Evolutionary conservation across 2,888 invertebrate species (phyloP).

Genomic region (Graphium colonna): DNA sequence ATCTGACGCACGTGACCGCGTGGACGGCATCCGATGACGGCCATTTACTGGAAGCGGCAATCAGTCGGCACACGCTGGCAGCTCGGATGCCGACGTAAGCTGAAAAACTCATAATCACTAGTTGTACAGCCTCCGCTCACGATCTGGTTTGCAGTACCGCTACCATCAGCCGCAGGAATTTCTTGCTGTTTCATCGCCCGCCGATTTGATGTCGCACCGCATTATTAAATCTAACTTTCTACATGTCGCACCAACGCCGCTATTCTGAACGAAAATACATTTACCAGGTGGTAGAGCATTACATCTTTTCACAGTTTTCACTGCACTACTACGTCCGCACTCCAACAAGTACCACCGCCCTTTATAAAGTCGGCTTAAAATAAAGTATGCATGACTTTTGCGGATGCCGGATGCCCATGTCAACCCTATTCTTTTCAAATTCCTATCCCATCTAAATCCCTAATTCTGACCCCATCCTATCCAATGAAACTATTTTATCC

Average conservation of each 20-base stretch:
- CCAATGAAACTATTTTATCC: too few relatives aligned
- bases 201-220: conserved; percentile 6
- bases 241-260: neutral
- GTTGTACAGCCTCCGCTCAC: conserved; percentile 15
- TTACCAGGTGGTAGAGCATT: too few relatives aligned
- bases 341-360: too few relatives aligned
- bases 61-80: conserved; percentile 18
- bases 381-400: too few relatives aligned
- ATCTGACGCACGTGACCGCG: conserved; percentile 2
- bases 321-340: too few relatives aligned
- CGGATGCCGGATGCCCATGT: too few relatives aligned
- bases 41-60: conserved; percentile 22
- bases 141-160: conserved; percentile 32
- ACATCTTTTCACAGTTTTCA: too few relatives aligned
- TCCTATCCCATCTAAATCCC: too few relatives aligned
- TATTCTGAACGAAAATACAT: too few relatives aligned
- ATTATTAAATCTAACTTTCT: neutral
- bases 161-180: conserved; percentile 26
- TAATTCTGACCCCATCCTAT: too few relatives aligned
- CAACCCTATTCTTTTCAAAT: conserved; percentile 6
- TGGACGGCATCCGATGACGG: conserved; percentile 11
- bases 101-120: conserved; percentile 58
- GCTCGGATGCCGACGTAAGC: conserved; percentile 49
- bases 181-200: conserved; percentile 4
- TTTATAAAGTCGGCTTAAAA: too few relatives aligned